Base-by-base conservation (phyloP, 2,888 invertebrate genomes). In the Drosophila lacicola region DNA sequence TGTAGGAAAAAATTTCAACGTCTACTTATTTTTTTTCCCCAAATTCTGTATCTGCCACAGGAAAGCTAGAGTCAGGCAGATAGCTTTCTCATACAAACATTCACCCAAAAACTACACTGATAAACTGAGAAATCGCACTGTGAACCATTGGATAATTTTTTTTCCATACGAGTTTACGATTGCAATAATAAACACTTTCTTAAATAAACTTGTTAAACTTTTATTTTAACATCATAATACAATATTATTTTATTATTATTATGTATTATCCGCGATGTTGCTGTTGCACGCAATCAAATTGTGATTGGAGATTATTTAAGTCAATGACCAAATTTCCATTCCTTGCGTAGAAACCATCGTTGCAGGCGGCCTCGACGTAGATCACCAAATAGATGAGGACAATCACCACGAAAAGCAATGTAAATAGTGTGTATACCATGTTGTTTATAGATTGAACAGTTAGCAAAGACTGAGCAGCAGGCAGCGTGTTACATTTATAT, bases 311-410 rank as follows among this genome's bases (percentile, higher is more conserved):
- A 10, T 77, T 34, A 0, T 63, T 9, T 0, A 79, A 0, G 47
- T 83, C 69, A 11, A 83, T 44, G 36, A 77, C 10, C n/a, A 83
- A 25, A 36, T 86, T 56, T 4, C 78, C 78, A 6, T 79, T 71
- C 4, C 8, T 9, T 1, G 70, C 0, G 25, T 73, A 71, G 39
- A 83, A 74, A 0, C 83, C 83, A 0, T 61, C 53, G 25, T 56
- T 63, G 66, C 83, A 83, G 3, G 46, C 63, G 9, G 72, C 75
- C 9, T 8, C 8, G 25, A 10, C 3, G 6, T 4, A 3, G 37
- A 14, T 14, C 37, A 13, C 3, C 14, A 10, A 3, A 36, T 13
- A 11, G 17, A 50, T 1, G 36, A 51, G 11, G 37, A 39, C 11
- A 6, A 39, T 1, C 50, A 51, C 10, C 10, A 51, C 2, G 2